Evolutionary conservation across 2,888 invertebrate genomes (phyloP).

Genomic region (Tenthredo mesomela): DNA sequence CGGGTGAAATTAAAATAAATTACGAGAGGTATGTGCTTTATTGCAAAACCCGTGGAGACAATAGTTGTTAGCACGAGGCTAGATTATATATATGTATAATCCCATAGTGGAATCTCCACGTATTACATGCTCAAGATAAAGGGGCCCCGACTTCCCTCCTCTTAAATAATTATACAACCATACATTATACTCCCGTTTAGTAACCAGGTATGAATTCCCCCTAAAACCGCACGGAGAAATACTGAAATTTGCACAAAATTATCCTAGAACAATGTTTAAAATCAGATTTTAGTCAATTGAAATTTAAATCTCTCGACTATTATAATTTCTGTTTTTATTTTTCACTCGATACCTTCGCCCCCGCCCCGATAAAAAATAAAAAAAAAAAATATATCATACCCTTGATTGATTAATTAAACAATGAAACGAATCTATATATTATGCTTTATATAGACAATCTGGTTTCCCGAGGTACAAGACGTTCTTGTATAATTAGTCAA

Average conservation of each 20-base stretch:
- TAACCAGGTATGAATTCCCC: not conserved
- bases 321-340: not conserved
- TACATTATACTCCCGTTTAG: slow-evolving; percentile 16
- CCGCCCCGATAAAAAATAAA: not conserved
- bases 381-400: not conserved
- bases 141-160: slow-evolving; percentile 5
- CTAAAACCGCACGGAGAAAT: not conserved
- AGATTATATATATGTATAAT: slow-evolving; percentile 14
- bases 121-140: slow-evolving; percentile 11
- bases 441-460: not conserved
- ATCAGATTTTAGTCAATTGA: not conserved
- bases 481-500: not conserved
- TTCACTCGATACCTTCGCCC: not conserved
- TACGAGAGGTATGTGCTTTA: slow-evolving; percentile 44
- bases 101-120: slow-evolving; percentile 13
- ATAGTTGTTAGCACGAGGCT: slow-evolving; percentile 36
- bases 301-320: not conserved
- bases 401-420: not conserved
- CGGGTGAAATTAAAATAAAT: slow-evolving; percentile 51
- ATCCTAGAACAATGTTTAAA: not conserved
- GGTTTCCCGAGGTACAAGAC: not conserved
- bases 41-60: slow-evolving; percentile 42
- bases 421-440: too few species aligned
- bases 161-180: slow-evolving; percentile 35
- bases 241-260: not conserved